Evolutionary conservation across 2,113 vertebrate genomes (phyloP), one percentile per base, ranked within the genome.

Genomic region (Mustela nigripes): DNA sequence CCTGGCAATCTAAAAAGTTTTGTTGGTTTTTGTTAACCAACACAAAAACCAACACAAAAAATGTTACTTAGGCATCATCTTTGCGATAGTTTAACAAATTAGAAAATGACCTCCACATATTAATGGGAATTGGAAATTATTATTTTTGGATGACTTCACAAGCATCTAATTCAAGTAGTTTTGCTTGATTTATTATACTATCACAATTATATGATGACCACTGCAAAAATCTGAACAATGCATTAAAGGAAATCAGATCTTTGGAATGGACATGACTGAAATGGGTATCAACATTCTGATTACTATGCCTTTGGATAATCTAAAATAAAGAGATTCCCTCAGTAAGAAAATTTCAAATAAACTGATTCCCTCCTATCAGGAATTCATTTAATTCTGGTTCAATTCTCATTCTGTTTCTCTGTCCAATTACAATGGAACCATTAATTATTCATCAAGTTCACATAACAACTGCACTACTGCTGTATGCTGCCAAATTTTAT

Each of bases 161-260:
- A 89, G 50, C 73, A 93, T 69, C 76, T 53, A n/a, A 58, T 95
- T 95, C 65, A 69, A 86, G 50, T 28, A 63, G 76, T 87, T 74
- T 53, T 78, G 33, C n/a, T 50, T 82, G 7, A 71, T 74, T 79
- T 73, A 42, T 21, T 45, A 56, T 24, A 67, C 36, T 67, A 60
- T 26, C 63, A 69, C 26, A 91, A 58, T 39, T 45, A 90, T 16
- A 50, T 24, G 42, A 82, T n/a, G 24, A 42, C 45, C 85, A 50
- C 45, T 14, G 22, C 6, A 78, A 89, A 95, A 95, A 96, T 91
- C 42, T 90, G 65, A 94, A 92, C 39, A 89, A 63, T n/a, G 53
- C 9, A 84, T 58, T 83, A 67, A 50, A 89, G 31, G 31, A 96
- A 94, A 92, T 81, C 7, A 86, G 81, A 81, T 82, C n/a, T 86